These are phyloP conservation scores for Karalla daura DNA, from an alignment of 2,797 vertebrate genomes.

Conservation along the genomic window DNA sequence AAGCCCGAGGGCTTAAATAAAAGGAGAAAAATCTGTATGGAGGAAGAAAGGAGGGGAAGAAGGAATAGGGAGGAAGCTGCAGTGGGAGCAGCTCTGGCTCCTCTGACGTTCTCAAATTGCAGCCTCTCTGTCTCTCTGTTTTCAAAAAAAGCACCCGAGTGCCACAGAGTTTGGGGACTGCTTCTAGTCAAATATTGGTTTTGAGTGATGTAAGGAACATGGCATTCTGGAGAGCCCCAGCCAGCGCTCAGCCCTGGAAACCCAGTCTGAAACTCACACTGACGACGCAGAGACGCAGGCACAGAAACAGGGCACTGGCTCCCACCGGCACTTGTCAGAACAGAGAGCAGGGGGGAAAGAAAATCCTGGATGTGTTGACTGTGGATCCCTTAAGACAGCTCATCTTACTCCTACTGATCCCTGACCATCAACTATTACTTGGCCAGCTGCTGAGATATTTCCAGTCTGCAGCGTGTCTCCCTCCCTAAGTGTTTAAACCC, in stretches of 20 bases:
- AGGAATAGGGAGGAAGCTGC: conserved; percentile 26
- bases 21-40: conserved; percentile 31
- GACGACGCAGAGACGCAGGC: conserved; percentile 31
- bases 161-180: conserved; percentile 64
- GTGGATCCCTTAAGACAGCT: conserved; percentile 58
- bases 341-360: conserved; percentile 26
- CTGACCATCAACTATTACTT: conserved; percentile 32
- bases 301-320: conserved; percentile 41
- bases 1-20: conserved; percentile 56
- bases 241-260: conserved; percentile 43
- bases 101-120: conserved; percentile 62
- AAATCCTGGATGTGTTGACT: conserved; percentile 51
- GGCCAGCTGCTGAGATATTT: conserved; percentile 41
- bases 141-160: conserved; percentile 45
- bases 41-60: conserved; percentile 20
- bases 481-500: conserved; percentile 4
- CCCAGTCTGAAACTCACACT: conserved; percentile 20
- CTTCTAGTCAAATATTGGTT: conserved; percentile 75
- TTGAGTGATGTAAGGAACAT: conserved; percentile 67
- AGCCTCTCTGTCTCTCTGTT: conserved; percentile 39
- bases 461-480: not conserved
- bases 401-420: conserved; percentile 52
- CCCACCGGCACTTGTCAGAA: conserved; percentile 43
- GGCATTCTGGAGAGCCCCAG: conserved; percentile 49
- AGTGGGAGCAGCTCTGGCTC: conserved; percentile 44